Evolutionary conservation across 2,888 invertebrate species (phyloP), one percentile per base, ranked within the genome.

Genomic region (Lochmaea capreae): DNA sequence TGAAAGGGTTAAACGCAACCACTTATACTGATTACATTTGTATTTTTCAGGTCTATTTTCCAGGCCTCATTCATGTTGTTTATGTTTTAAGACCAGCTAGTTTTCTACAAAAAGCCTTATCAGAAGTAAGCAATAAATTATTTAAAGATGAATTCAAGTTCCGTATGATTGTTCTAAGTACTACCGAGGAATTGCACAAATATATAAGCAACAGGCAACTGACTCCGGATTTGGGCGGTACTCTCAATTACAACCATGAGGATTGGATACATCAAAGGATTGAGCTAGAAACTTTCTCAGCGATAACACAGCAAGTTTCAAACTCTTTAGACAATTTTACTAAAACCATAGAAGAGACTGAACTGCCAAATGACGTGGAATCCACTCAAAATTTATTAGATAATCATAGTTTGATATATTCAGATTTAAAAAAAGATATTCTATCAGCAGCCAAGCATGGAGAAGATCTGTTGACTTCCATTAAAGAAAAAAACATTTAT

Each of bases 201-300:
- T 93, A 95, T 85, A 91, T 98, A 76, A 95, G 95, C 82, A 89
- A 91, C 78, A 92, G 92, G 79, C 96, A 97, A 87, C 89, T 98
- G 79, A 97, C 97, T 0, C 90, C 92, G 43, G 98, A 98, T 85
- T 90, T 99, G 76, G 97, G 96, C 3, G 98, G 98, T 1, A 91
- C 92, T 76, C 89, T 98, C 78, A 92, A 93, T 76, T 98, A 97
- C 88, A 95, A 95, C 82, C 97, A 98, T 87, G 92, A 95, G 72
- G 96, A 97, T 84, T 99, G 98, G 98, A 97, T 98, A 85, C 95
- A 97, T 84, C 97, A 98, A 87, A 91, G 98, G 89, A 95, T 97
- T 87, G 98, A 98, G 87, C 91, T 98, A 84, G 98, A 98, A 88
- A 96, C 97, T 86, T 98, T 98, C 89, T 97, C 97, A 59, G 92